Percentiles rank a stretch among this genome's conserved stretches.
phyloP scores from a whole-genome alignment of 2,797 vertebrate species.

The Alectoris magna region DNA sequence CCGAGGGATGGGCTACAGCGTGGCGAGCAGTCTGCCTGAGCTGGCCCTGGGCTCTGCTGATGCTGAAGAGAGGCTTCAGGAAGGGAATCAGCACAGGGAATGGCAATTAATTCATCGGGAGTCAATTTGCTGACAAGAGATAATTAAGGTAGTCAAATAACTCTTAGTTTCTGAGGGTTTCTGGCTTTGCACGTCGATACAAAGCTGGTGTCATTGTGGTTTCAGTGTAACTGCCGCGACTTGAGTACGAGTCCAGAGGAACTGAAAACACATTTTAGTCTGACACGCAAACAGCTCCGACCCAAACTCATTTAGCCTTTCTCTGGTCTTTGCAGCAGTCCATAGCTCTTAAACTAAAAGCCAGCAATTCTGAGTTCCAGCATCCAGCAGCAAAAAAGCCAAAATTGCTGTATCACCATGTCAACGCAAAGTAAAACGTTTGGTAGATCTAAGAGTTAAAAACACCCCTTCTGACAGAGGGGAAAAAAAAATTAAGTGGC shows the following conservation, averaged over 20 bases:
- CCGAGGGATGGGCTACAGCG: neutral
- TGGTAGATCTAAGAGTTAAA: neutral
- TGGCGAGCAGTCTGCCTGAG: neutral
- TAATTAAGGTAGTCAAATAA: neutral
- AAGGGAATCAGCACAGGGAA: neutral
- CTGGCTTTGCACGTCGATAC: neutral
- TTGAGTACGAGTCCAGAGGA: neutral
- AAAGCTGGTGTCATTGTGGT: neutral
- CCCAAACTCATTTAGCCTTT: neutral
- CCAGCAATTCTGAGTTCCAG: neutral
- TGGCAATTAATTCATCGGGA: neutral
- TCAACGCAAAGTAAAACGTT: neutral
- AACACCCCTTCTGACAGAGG: neutral
- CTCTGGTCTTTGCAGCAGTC: neutral
- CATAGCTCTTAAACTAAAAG: neutral
- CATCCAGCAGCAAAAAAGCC: neutral
- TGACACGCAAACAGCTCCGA: neutral
- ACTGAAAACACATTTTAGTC: neutral
- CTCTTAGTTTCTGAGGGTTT: neutral
- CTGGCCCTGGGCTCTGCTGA: neutral
- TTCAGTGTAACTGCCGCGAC: neutral
- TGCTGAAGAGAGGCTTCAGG: neutral
- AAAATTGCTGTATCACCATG: neutral
- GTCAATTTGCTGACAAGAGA: neutral
- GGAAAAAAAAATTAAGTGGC: rapidly evolving